Conservation (phyloP, 2,888 invertebrate species). For the Euclidia mi region DNA sequence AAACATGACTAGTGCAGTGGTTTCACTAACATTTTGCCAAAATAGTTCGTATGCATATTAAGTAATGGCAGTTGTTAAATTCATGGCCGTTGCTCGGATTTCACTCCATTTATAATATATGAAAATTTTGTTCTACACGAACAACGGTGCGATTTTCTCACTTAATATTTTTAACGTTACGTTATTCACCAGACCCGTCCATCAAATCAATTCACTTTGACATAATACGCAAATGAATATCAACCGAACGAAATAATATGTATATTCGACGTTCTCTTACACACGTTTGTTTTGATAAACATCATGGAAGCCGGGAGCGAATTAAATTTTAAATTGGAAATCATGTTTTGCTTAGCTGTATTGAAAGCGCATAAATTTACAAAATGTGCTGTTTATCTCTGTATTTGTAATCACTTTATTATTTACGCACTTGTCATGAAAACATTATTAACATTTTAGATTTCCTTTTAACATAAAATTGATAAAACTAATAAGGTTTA, state of each 20-base stretch:
- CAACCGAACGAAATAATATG: constrained; percentile 41
- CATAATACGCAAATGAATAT: constrained; percentile 50
- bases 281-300: constrained; percentile 40
- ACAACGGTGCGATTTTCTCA: constrained; percentile 24
- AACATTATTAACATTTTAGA: constrained; percentile 44
- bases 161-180: constrained; percentile 24
- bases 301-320: constrained; percentile 36
- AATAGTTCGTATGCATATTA: constrained; percentile 42
- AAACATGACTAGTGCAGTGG: constrained; percentile 37
- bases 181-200: constrained; percentile 34
- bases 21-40: constrained; percentile 37
- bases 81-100: constrained; percentile 44
- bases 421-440: constrained; percentile 51
- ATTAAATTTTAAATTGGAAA: constrained; percentile 54
- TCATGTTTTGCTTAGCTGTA: constrained; percentile 48
- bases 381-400: constrained; percentile 55
- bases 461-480: constrained; percentile 1
- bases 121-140: constrained; percentile 26
- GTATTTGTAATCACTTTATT: constrained; percentile 50
- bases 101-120: constrained; percentile 34
- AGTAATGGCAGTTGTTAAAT: constrained; percentile 28
- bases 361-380: constrained; percentile 49
- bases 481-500: neutral
- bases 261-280: constrained; percentile 24
- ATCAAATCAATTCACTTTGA: constrained; percentile 38